Percentiles rank a stretch among this genome's conserved stretches.
Evolutionary conservation across 2,797 vertebrate genomes (phyloP).

Genomic region (Clamator glandarius): DNA sequence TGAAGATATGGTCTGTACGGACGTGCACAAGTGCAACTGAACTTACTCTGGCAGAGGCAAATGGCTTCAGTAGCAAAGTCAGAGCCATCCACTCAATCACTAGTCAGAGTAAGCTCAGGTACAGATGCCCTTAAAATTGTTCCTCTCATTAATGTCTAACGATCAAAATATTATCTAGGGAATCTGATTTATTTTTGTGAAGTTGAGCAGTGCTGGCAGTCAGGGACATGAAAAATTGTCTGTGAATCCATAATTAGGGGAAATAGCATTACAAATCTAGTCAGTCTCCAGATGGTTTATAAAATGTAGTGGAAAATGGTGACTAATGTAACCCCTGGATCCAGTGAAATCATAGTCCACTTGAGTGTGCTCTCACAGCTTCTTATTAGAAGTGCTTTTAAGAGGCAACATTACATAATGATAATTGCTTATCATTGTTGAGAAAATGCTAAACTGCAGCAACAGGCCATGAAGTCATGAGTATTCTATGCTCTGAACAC

Average conservation of each 20-base stretch:
- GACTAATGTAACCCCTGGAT: background rate
- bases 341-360: background rate
- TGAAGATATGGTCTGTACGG: background rate
- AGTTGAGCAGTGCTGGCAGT: background rate
- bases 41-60: background rate
- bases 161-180: background rate
- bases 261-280: background rate
- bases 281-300: background rate
- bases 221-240: background rate
- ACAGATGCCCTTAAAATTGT: background rate
- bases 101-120: background rate
- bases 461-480: background rate
- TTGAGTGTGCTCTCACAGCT: background rate
- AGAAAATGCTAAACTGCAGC: background rate
- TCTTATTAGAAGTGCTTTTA: background rate
- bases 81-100: background rate
- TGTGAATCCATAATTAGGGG: background rate
- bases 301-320: background rate
- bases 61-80: background rate
- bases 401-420: background rate
- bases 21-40: background rate
- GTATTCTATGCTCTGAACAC: background rate
- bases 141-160: background rate
- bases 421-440: background rate
- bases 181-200: background rate